Conservation (phyloP, 2,888 invertebrate species). For the Norana najaformis region DNA sequence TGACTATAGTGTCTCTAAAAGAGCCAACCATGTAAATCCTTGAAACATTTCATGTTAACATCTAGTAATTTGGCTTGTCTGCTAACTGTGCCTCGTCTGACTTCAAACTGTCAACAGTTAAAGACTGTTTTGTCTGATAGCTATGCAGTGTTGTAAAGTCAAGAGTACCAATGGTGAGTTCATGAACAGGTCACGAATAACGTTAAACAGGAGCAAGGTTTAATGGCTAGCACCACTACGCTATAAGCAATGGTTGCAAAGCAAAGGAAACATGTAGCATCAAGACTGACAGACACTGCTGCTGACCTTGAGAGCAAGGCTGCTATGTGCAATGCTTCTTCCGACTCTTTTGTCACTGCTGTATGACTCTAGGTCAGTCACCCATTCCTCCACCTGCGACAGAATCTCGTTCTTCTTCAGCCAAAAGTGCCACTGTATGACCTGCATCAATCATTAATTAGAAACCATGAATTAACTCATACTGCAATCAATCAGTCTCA, state of each 20-base stretch:
- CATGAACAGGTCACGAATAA: background rate
- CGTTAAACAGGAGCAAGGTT: background rate
- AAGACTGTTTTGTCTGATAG: background rate
- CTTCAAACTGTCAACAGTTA: background rate
- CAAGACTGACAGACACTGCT: background rate
- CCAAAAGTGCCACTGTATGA: slow-evolving; percentile 91
- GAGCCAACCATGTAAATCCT: too few relatives aligned
- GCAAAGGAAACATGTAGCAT: background rate
- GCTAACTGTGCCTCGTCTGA: too few relatives aligned
- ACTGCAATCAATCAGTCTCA: background rate
- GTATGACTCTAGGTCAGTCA: slow-evolving; percentile 81
- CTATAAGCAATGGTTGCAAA: background rate
- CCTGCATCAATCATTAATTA: slow-evolving; percentile 65
- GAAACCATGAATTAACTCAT: background rate
- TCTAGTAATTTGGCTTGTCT: too few relatives aligned
- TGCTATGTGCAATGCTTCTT: slow-evolving; percentile 74
- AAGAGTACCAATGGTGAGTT: background rate
- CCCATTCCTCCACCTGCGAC: slow-evolving; percentile 86
- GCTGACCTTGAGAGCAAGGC: slow-evolving; percentile 71
- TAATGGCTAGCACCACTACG: background rate
- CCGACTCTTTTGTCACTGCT: slow-evolving; percentile 77
- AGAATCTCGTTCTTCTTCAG: slow-evolving; percentile 87
- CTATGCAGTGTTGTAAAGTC: background rate
- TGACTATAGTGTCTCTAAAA: slow-evolving; percentile 79
- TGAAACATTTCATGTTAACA: too few relatives aligned